Evolutionary conservation across 2,113 vertebrate species (phyloP), one percentile per base, ranked within the genome.

Genomic region (Triplophysa dalaica): DNA sequence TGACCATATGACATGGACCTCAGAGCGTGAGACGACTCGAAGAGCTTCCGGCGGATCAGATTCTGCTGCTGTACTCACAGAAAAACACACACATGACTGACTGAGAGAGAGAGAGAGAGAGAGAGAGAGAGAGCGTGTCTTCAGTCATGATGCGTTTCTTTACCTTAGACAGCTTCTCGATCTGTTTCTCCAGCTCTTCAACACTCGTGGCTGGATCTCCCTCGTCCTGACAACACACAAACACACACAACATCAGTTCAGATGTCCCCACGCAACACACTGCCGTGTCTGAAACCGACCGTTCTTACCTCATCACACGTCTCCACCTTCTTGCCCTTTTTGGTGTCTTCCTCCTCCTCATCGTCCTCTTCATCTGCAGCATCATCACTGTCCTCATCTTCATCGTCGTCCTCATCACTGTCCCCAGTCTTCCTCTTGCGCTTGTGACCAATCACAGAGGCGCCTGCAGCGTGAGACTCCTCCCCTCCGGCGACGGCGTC

Each of bases 131-230:
- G 48, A 19, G 22, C 16, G 58, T 38, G n/a, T 8, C 21, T 64
- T 14, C 67, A 61, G 43, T 45, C 3, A 56, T 56, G 21, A 67
- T 2, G 70, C 26, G 16, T 48, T 38, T 16, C 74, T 90, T 92
- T 91, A 99, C 98, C 94, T 99, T 99, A 56, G 94, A 93, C 84
- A 98, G 85, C 89, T 98, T 99, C 78, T 99, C 98, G 41, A 99
- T 99, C 88, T 99, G 98, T 85, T 99, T 99, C 89, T 99, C 97
- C 67, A 99, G 92, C 83, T 99, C 97, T 89, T 99, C 97, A 41
- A 99, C 89, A 85, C 94, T 99, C 76, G 95, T 96, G 85, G 94
- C 87, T 84, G 97, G 96, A 86, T 98, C 96, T 26, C 96, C 95
- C 72, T 98, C 98, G 90, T 98, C 97, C 97, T 99, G 83, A 80